Conservation (phyloP, 2,797 vertebrate species). For the Rhynchonycteris naso region DNA sequence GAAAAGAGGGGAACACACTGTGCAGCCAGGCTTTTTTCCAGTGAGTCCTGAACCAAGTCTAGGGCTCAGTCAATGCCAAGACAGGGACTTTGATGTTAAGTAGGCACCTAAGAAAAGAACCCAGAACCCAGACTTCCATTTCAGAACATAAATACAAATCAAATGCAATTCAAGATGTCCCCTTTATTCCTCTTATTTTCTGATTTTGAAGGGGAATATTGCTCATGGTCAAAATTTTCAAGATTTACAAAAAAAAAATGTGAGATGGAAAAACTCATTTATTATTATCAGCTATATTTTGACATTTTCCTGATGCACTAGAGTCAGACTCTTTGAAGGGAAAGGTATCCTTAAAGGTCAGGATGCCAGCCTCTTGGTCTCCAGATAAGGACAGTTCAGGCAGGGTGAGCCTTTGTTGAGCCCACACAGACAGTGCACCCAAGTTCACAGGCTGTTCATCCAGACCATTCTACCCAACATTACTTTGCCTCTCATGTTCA, state of each 20-base stretch:
- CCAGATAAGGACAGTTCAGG: background rate
- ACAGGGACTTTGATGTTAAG: background rate
- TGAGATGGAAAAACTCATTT: background rate
- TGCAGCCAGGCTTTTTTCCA: background rate
- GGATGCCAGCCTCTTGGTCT: background rate
- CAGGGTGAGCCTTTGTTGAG: too few relatives aligned
- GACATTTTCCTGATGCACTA: background rate
- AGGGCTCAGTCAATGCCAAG: background rate
- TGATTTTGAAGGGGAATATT: background rate
- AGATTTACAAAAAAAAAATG: background rate
- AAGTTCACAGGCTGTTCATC: background rate
- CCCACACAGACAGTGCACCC: background rate
- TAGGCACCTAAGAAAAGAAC: background rate
- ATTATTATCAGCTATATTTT: background rate
- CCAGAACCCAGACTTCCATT: background rate
- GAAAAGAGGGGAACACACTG: background rate
- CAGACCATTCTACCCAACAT: rapidly evolving
- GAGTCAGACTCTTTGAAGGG: background rate
- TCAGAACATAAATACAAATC: background rate
- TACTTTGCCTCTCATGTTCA: background rate
- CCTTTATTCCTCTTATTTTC: background rate
- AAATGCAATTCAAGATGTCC: background rate
- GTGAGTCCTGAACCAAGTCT: background rate
- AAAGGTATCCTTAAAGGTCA: background rate
- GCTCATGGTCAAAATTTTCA: background rate